Percentiles rank a stretch among this genome's conserved stretches.
These are phyloP conservation scores for Cotesia glomerata DNA, from an alignment of 1,140 invertebrate genomes.

Conservation along the genomic window DNA sequence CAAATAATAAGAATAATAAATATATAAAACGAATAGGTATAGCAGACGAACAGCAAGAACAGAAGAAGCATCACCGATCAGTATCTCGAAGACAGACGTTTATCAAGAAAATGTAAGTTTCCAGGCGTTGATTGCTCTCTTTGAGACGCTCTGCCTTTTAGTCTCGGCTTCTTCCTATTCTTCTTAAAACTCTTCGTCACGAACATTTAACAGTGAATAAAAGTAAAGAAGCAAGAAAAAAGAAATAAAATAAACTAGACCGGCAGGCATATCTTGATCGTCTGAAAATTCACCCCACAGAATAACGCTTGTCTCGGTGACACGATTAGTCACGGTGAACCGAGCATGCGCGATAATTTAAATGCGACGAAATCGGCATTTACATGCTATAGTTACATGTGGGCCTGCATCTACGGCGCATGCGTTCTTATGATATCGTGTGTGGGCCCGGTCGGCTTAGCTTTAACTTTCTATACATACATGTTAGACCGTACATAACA, in stretches of 20 bases:
- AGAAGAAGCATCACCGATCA: conserved; percentile 34
- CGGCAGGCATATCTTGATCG: background rate
- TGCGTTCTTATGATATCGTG: conserved; percentile 28
- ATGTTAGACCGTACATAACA: background rate
- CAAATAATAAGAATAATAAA: background rate
- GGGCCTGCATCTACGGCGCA: conserved; percentile 14
- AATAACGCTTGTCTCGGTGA: conserved; percentile 17
- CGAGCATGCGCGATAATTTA: conserved; percentile 46
- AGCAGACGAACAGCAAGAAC: conserved; percentile 16
- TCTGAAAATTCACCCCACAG: conserved; percentile 2
- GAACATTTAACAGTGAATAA: conserved; percentile 10
- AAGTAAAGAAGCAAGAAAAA: background rate
- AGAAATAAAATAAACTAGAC: background rate
- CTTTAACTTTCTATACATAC: too few species aligned
- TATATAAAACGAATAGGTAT: background rate
- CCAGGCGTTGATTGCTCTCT: conserved; percentile 27
- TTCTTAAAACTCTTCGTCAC: background rate
- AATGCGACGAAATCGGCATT: conserved; percentile 12
- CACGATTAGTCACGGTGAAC: conserved; percentile 44
- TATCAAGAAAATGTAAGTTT: conserved; percentile 30
- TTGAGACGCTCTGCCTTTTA: conserved; percentile 9
- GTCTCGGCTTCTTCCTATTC: background rate
- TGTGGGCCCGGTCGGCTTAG: conserved; percentile 27
- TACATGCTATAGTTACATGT: conserved; percentile 31
- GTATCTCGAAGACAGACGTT: conserved; percentile 40